Evolutionary conservation across 2,797 vertebrate genomes (phyloP).

Genomic region (Echeneis naucrates): DNA sequence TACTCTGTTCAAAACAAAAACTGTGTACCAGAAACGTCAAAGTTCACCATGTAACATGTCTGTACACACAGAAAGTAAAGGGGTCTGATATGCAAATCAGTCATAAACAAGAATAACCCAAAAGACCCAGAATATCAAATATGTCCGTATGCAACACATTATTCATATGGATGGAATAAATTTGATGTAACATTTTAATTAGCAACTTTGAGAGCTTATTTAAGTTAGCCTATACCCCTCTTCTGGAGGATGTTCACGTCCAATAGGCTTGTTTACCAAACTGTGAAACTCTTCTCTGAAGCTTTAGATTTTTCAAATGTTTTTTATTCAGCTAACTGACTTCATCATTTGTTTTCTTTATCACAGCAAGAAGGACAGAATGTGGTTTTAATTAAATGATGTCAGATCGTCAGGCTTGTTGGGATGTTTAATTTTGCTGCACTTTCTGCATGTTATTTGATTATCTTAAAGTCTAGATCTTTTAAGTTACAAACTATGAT

Average conservation of each 20-base stretch:
- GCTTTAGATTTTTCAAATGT: not conserved
- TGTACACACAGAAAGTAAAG: not conserved
- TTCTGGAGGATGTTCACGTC: not conserved
- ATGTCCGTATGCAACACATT: not conserved
- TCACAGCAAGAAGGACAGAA: not conserved
- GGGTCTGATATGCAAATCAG: not conserved
- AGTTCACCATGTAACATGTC: no score
- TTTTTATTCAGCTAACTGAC: not conserved
- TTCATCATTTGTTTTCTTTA: not conserved
- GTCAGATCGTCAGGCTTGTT: conserved; percentile 3
- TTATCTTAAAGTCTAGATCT: conserved; percentile 30
- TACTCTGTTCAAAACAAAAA: not conserved
- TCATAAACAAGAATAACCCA: not conserved
- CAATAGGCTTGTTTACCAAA: not conserved
- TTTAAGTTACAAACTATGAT: conserved; percentile 39
- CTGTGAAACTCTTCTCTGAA: not conserved
- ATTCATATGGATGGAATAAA: not conserved
- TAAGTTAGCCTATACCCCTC: not conserved
- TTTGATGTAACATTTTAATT: not conserved
- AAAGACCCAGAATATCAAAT: not conserved
- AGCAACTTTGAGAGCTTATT: not conserved
- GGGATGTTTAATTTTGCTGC: conserved; percentile 9
- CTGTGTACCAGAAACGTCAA: not conserved
- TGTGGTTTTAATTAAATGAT: not conserved
- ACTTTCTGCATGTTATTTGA: conserved; percentile 30